These are phyloP conservation scores for Drosophila meridiana DNA, from an alignment of 2,888 invertebrate species.

Conservation along the genomic window DNA sequence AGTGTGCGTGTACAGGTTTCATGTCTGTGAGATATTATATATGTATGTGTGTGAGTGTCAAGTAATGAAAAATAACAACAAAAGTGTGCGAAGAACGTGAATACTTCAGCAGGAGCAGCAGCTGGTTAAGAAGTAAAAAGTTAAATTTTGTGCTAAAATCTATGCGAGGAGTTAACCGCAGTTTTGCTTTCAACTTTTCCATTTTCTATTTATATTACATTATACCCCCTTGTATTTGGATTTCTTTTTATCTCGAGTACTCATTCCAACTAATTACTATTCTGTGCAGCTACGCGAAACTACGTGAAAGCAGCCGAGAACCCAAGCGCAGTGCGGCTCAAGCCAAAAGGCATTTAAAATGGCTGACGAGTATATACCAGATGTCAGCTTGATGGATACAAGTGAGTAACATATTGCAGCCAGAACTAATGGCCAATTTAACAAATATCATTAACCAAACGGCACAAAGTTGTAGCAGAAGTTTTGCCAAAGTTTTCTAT, in stretches of 20 bases:
- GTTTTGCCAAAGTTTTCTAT: neutral
- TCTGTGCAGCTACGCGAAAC: conserved; percentile 54
- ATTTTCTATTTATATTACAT: neutral
- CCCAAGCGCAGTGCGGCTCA: conserved; percentile 33
- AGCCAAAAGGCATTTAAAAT: conserved; percentile 75
- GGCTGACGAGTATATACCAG: conserved; percentile 84
- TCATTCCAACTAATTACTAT: conserved; percentile 58
- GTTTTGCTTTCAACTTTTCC: conserved; percentile 1
- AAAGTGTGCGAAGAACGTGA: conserved; percentile 47
- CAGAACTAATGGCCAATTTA: conserved; percentile 13
- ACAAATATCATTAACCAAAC: conserved; percentile 11
- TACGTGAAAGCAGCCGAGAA: conserved; percentile 29
- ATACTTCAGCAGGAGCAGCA: conserved; percentile 40
- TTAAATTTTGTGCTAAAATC: conserved; percentile 45
- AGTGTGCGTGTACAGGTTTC: conserved; percentile 29
- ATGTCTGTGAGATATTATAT: conserved; percentile 1
- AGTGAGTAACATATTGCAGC: conserved; percentile 81
- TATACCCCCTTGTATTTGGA: neutral
- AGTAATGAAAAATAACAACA: conserved; percentile 74
- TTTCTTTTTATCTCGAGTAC: conserved; percentile 5
- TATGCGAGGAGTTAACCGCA: conserved; percentile 22
- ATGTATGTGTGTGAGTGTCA: conserved; percentile 23
- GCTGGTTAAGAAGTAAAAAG: conserved; percentile 26
- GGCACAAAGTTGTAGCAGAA: conserved; percentile 18
- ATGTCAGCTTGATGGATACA: conserved; percentile 84